A percentile compares a stretch with the other conserved stretches of the same genome.
Evolutionary conservation across 1,140 invertebrate species (phyloP).

Genomic region (Epicauta chinensis): DNA sequence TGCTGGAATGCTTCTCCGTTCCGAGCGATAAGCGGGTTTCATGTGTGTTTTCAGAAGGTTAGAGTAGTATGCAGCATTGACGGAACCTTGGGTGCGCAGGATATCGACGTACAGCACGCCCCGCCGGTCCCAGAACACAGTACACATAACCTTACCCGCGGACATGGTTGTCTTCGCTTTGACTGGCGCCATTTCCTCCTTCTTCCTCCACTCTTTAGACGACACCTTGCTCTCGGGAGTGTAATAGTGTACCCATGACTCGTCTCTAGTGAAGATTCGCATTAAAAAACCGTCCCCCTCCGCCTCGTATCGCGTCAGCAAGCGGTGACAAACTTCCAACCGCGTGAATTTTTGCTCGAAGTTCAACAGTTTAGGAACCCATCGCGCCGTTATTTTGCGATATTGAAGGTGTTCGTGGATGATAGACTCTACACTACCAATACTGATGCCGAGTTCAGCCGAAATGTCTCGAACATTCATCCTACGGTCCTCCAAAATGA

Average conservation of each 20-base stretch:
- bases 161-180: background rate
- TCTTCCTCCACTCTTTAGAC: slow-evolving; percentile 1
- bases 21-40: background rate
- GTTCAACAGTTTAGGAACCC: background rate
- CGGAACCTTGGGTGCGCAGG: background rate
- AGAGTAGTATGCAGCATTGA: background rate
- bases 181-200: background rate
- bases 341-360: background rate
- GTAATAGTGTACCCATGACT: slow-evolving; percentile 1
- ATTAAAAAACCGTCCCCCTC: background rate
- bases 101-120: background rate
- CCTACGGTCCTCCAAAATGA: too few species aligned
- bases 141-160: background rate
- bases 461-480: too few species aligned
- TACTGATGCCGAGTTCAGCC: too few species aligned
- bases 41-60: background rate
- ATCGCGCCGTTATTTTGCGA: too few species aligned
- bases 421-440: too few species aligned
- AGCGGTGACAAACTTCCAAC: background rate
- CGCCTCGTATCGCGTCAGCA: background rate
- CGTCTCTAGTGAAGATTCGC: background rate
- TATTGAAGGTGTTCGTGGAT: too few species aligned
- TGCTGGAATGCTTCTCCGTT: background rate
- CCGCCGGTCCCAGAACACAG: background rate
- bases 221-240: background rate